A percentile compares a stretch with the other conserved stretches of the same genome.
phyloP scores from a whole-genome alignment of 2,888 invertebrate species.

The Polyommatus iphigenia region DNA sequence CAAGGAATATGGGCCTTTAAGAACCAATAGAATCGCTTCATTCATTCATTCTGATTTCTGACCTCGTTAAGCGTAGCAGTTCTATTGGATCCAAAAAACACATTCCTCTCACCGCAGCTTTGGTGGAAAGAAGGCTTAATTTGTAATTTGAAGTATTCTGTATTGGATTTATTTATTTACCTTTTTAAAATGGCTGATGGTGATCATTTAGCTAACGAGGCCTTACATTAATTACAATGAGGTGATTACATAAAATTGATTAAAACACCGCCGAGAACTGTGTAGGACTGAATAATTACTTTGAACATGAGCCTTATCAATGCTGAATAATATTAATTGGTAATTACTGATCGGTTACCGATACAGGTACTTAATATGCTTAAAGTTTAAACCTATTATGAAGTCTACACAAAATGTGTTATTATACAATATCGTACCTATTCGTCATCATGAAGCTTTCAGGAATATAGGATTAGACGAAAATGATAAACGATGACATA shows the following conservation, averaged over 20 bases:
- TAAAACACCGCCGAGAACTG: neutral
- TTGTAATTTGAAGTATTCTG: neutral
- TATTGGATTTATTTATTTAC: neutral
- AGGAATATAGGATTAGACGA: neutral
- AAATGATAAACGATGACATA: neutral
- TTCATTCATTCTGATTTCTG: neutral
- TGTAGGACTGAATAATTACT: conserved; percentile 7
- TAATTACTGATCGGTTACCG: neutral
- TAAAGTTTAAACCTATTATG: neutral
- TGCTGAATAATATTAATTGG: neutral
- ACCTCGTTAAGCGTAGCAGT: too few relatives aligned
- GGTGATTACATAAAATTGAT: conserved; percentile 2
- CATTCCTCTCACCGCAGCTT: neutral
- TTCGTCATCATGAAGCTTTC: neutral
- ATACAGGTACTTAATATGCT: neutral
- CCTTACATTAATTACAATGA: neutral
- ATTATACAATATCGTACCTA: too few relatives aligned
- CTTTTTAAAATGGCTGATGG: neutral
- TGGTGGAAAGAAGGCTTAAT: too few relatives aligned
- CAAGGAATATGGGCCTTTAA: neutral
- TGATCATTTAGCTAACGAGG: neutral
- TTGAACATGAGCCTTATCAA: neutral
- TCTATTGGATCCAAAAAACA: neutral
- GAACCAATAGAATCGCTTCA: neutral
- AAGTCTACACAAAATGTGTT: neutral